Conservation (phyloP, 2,113 vertebrate genomes). For the Anhinga anhinga region DNA sequence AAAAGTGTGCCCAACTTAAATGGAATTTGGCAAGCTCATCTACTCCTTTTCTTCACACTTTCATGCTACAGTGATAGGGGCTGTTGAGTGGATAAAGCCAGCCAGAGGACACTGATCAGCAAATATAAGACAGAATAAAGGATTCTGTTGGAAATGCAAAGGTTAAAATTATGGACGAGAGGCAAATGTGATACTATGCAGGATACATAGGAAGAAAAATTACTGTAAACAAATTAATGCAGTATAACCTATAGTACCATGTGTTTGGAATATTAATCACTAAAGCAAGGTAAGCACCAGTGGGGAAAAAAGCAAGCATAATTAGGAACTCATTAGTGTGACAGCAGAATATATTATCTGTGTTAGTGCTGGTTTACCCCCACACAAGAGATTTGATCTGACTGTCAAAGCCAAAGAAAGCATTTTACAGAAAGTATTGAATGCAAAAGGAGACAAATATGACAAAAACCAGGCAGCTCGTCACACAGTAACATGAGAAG, state of each 20-base stretch:
- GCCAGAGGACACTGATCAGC: background rate
- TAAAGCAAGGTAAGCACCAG: conserved; percentile 8
- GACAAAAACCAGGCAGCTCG: background rate
- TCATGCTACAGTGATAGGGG: background rate
- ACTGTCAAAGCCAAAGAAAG: background rate
- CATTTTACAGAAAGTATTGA: background rate
- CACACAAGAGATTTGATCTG: conserved; percentile 16
- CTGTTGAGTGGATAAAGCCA: background rate
- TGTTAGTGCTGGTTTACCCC: background rate
- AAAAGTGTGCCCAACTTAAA: background rate
- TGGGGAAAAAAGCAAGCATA: background rate
- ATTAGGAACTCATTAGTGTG: conserved; percentile 50
- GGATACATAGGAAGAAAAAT: background rate
- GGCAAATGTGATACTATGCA: background rate
- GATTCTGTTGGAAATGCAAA: background rate
- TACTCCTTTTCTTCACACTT: background rate
- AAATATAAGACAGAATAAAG: background rate
- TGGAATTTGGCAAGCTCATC: background rate
- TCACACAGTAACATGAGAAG: background rate
- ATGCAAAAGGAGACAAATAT: background rate
- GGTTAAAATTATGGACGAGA: background rate
- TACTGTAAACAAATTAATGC: conserved; percentile 3
- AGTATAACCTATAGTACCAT: background rate
- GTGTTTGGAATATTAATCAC: conserved; percentile 46
- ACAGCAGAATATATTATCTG: conserved; percentile 47